Evolutionary conservation across 1,140 invertebrate species (phyloP), one percentile per base, ranked within the genome.

Genomic region (Bombus confusus): DNA sequence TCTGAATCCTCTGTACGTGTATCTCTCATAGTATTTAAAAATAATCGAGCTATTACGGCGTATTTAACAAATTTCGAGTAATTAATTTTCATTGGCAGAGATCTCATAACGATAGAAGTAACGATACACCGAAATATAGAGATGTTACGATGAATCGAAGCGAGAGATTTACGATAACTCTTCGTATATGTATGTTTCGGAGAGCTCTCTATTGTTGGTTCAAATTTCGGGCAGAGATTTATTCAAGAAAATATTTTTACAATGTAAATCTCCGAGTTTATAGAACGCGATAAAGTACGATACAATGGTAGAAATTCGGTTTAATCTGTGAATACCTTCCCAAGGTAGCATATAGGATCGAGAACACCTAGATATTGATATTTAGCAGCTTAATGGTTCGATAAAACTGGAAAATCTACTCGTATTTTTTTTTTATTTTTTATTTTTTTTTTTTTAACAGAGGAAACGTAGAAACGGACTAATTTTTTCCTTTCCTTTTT

Each of bases 181-280:
- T 62, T n/a, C 28, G 10, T 62, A 62, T 4, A 62, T n/a, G 3
- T 12, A 0, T 5, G 12, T 3, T 62, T 28, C 4, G 0, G 0
- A 13, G 28, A 62, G 28, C 5, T 13, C 12, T n/a, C n/a, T 62
- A 13, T 13, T 12, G 59, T n/a, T 12, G 10, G 12, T 13, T 62
- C 28, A n/a, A n/a, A 62, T n/a, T 62, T 62, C 28, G 2, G 28
- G 59, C 12, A 62, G 12, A 10, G 9, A n/a, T 62, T n/a, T n/a
- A n/a, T n/a, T 62, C 59, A n/a, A 62, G 28, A n/a, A n/a, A n/a
- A 13, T 62, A 10, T n/a, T n/a, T 28, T 62, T 12, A n/a, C 28
- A 62, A 3, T 28, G 57, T n/a, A n/a, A 62, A 62, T 3, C 28
- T n/a, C 3, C 10, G 12, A 62, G 4, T n/a, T 9, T 13, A n/a